A percentile compares a stretch with the other conserved stretches of the same genome.
These are phyloP conservation scores for Mythimna loreyi DNA, from an alignment of 2,888 invertebrate species.

Conservation along the genomic window DNA sequence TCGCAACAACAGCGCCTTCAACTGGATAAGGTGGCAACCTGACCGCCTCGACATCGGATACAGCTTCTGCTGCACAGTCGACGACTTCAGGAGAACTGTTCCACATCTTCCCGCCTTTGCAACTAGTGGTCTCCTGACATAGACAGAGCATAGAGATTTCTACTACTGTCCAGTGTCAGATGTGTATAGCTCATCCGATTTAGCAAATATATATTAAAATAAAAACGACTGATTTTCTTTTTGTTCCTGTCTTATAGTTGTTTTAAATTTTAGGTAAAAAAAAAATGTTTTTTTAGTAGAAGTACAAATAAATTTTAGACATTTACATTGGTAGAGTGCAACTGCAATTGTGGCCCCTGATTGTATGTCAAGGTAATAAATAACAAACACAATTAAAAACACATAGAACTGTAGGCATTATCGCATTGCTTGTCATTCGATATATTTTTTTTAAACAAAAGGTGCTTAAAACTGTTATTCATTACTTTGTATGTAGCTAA, in stretches of 20 bases:
- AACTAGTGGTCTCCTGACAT: constrained; percentile 82
- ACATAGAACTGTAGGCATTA: no score
- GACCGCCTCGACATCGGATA: constrained; percentile 89
- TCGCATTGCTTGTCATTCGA: no score
- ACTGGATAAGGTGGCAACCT: constrained; percentile 91
- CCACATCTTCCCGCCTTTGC: constrained; percentile 89
- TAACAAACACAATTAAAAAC: no score
- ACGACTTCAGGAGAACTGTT: constrained; percentile 89
- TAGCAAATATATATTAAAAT: background rate
- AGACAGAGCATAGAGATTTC: background rate
- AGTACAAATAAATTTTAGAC: no score
- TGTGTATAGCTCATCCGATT: background rate
- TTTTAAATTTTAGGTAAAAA: background rate
- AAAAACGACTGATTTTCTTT: background rate
- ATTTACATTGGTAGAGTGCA: no score
- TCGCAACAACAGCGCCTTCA: constrained; percentile 90
- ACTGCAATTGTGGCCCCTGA: no score
- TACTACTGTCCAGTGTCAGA: background rate
- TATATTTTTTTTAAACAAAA: no score
- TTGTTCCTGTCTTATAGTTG: background rate
- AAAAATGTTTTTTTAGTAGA: no score
- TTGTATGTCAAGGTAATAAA: no score
- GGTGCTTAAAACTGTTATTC: no score
- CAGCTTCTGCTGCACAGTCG: constrained; percentile 92
- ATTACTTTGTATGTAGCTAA: no score